Evolutionary conservation across 2,797 vertebrate species (phyloP).

Genomic region (Tragelaphus oryx): DNA sequence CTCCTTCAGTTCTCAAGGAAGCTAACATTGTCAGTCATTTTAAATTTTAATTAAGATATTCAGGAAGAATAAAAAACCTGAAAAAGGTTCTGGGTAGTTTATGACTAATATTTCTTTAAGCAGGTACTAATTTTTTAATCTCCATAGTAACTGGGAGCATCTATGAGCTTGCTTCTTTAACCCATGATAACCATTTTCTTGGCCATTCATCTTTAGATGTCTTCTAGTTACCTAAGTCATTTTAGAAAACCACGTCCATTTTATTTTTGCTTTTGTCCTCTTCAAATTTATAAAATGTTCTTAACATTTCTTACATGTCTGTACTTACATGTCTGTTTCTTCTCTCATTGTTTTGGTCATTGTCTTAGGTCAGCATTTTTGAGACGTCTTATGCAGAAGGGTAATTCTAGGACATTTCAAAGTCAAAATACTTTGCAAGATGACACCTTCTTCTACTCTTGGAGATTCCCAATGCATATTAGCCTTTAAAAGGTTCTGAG

Average conservation of each 20-base stretch:
- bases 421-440: neutral
- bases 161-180: slow-evolving; percentile 3
- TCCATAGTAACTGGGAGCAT: slow-evolving; percentile 19
- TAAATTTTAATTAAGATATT: slow-evolving; percentile 70
- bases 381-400: neutral
- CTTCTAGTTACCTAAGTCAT: slow-evolving; percentile 17
- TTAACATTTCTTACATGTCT: neutral
- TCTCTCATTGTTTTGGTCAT: neutral
- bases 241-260: neutral
- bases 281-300: neutral
- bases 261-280: neutral
- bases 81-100: slow-evolving; percentile 55
- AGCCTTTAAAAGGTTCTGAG: neutral
- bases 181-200: neutral
- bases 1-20: slow-evolving; percentile 42
- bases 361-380: neutral
- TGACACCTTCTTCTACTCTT: neutral
- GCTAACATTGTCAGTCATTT: slow-evolving; percentile 57
- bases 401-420: neutral
- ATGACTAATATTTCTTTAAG: slow-evolving; percentile 57
- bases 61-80: slow-evolving; percentile 30
- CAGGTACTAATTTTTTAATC: slow-evolving; percentile 33
- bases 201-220: neutral
- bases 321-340: neutral
- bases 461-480: neutral